A percentile compares a stretch with the other conserved stretches of the same genome.
These are phyloP conservation scores for Psylliodes chrysocephalus DNA, from an alignment of 2,888 invertebrate genomes.

Conservation along the genomic window DNA sequence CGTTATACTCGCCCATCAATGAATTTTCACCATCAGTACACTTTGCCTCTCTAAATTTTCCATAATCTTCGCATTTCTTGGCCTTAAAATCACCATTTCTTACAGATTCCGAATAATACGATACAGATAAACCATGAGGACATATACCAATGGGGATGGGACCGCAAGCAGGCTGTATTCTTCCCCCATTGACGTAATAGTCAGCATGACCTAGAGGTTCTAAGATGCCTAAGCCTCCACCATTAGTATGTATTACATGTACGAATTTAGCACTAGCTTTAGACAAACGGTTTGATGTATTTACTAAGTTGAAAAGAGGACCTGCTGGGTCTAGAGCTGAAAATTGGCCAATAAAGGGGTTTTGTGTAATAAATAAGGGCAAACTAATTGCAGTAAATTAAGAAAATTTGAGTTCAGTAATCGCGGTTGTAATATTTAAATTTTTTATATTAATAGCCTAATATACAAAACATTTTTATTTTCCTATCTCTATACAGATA, in stretches of 20 bases:
- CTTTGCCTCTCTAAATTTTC: neutral
- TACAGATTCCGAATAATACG: conserved; percentile 22
- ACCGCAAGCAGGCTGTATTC: conserved; percentile 6
- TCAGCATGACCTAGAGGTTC: conserved; percentile 11
- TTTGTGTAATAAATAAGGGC: too few species aligned
- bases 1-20: conserved; percentile 18
- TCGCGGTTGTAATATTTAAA: too few species aligned
- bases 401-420: too few species aligned
- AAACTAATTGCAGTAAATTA: too few species aligned
- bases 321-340: conserved; percentile 14
- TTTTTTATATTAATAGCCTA: too few species aligned
- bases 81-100: conserved; percentile 5
- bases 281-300: neutral
- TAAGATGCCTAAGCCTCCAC: neutral
- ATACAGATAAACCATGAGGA: conserved; percentile 3
- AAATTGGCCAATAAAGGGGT: too few species aligned
- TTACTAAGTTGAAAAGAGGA: neutral
- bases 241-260: conserved; percentile 15
- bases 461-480: too few species aligned
- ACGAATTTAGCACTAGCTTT: conserved; percentile 17
- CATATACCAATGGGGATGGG: neutral
- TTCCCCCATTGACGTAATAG: conserved; percentile 21
- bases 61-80: conserved; percentile 4
- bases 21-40: conserved; percentile 2
- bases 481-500: too few species aligned